A percentile compares a stretch with the other conserved stretches of the same genome.
phyloP scores from a whole-genome alignment of 2,888 invertebrate species.

The Cerastis rubricosa region DNA sequence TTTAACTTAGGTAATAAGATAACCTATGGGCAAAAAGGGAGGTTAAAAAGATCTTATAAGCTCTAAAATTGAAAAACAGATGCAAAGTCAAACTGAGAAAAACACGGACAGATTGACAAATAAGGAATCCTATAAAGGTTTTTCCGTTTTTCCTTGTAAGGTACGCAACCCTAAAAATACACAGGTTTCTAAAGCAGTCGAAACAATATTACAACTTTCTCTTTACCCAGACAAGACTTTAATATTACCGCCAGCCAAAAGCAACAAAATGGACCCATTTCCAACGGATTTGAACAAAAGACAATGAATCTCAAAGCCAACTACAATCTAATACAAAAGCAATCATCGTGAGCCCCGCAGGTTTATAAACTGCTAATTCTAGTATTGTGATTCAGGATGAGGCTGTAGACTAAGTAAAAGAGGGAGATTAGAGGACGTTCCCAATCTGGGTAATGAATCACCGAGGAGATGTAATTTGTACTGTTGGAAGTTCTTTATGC shows the following conservation, averaged over 20 bases:
- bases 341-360: slow-evolving; percentile 32
- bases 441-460: slow-evolving; percentile 58
- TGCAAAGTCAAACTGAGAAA: not conserved
- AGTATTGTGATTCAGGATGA: slow-evolving; percentile 43
- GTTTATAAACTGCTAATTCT: slow-evolving; percentile 58
- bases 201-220: slow-evolving; percentile 8
- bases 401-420: slow-evolving; percentile 42
- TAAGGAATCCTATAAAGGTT: not conserved
- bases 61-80: not conserved
- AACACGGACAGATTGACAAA: not conserved
- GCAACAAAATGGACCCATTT: slow-evolving; percentile 32
- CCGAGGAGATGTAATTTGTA: slow-evolving; percentile 63
- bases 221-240: not conserved
- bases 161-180: not conserved
- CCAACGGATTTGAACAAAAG: slow-evolving; percentile 31
- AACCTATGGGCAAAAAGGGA: too few species aligned
- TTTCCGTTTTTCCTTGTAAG: not conserved
- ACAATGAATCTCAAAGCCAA: slow-evolving; percentile 33
- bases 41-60: too few species aligned
- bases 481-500: slow-evolving; percentile 51
- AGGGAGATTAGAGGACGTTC: slow-evolving; percentile 43
- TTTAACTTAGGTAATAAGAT: too few species aligned
- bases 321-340: slow-evolving; percentile 50
- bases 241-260: not conserved
- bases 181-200: not conserved